phyloP scores from a whole-genome alignment of 1,140 invertebrate species.

The Drosophila pachea region DNA sequence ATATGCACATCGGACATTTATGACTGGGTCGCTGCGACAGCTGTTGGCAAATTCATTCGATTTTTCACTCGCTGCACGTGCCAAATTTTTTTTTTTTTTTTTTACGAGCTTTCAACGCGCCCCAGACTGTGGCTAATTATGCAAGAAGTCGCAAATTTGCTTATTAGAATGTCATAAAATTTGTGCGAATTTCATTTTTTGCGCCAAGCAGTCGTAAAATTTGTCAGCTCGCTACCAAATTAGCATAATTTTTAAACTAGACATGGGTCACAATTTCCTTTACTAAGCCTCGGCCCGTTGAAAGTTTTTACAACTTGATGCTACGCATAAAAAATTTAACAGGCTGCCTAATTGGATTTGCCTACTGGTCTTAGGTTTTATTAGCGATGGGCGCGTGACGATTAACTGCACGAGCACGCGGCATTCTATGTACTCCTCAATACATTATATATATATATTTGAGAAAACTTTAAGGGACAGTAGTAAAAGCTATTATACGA shows the following conservation, averaged over 20 bases:
- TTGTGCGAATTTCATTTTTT: constrained; percentile 45
- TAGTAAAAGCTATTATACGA: no score
- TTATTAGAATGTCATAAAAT: constrained; percentile 73
- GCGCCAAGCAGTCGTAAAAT: constrained; percentile 57
- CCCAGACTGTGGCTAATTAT: constrained; percentile 64
- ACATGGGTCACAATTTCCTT: constrained; percentile 23
- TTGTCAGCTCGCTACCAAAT: constrained; percentile 26
- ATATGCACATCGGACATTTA: constrained; percentile 65
- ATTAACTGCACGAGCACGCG: background rate
- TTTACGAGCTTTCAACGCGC: constrained; percentile 43
- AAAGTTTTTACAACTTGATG: constrained; percentile 42
- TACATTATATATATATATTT: no score
- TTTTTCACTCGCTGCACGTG: constrained; percentile 49
- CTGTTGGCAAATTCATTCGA: constrained; percentile 34
- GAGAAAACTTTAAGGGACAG: no score
- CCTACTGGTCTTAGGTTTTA: background rate
- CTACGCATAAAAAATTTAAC: constrained; percentile 35
- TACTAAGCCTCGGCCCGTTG: constrained; percentile 10
- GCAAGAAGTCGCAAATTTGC: constrained; percentile 68
- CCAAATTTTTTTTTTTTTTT: constrained; percentile 52
- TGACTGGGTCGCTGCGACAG: constrained; percentile 51
- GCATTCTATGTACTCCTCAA: no score
- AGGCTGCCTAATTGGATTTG: constrained; percentile 30
- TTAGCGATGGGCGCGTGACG: background rate
- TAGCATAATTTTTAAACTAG: constrained; percentile 38